phyloP scores from a whole-genome alignment of 1,140 invertebrate species.

The Zaprionus vittiger region DNA sequence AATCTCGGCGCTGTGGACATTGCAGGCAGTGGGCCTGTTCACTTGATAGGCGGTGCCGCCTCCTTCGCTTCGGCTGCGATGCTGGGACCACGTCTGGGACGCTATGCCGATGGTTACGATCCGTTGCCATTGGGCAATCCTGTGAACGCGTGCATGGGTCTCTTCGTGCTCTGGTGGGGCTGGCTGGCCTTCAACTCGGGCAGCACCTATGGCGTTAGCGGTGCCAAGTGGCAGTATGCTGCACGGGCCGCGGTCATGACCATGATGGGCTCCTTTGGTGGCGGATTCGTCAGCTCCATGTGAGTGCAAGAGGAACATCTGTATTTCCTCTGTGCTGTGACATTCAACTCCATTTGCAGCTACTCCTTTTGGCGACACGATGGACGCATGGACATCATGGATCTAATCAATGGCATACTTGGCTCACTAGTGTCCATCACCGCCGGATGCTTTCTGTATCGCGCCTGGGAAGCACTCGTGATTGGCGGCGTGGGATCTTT shows the following conservation, averaged over 20 bases:
- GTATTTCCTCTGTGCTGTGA: not conserved
- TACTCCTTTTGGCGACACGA: constrained; percentile 89
- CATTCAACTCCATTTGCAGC: constrained; percentile 56
- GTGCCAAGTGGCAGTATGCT: constrained; percentile 90
- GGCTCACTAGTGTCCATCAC: constrained; percentile 95
- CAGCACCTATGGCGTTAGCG: constrained; percentile 91
- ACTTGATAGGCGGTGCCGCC: constrained; percentile 90
- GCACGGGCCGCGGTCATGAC: constrained; percentile 95
- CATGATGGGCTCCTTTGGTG: constrained; percentile 94
- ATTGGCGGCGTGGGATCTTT: constrained; percentile 92
- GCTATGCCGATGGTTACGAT: constrained; percentile 91
- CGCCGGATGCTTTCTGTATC: constrained; percentile 95
- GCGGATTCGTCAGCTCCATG: constrained; percentile 90
- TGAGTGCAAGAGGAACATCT: constrained; percentile 63
- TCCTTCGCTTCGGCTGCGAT: constrained; percentile 95
- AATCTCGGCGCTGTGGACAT: constrained; percentile 94
- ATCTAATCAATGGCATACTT: constrained; percentile 95
- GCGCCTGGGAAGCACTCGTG: constrained; percentile 93
- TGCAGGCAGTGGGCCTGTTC: constrained; percentile 96
- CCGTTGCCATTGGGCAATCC: constrained; percentile 93
- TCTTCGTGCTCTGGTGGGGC: constrained; percentile 97
- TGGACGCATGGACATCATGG: constrained; percentile 91
- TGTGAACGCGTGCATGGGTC: constrained; percentile 95
- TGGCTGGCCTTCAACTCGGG: constrained; percentile 98
- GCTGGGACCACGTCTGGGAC: constrained; percentile 94